Evolutionary conservation across 2,888 invertebrate genomes (phyloP), one percentile per base, ranked within the genome.

Genomic region (Lycaena phlaeas): DNA sequence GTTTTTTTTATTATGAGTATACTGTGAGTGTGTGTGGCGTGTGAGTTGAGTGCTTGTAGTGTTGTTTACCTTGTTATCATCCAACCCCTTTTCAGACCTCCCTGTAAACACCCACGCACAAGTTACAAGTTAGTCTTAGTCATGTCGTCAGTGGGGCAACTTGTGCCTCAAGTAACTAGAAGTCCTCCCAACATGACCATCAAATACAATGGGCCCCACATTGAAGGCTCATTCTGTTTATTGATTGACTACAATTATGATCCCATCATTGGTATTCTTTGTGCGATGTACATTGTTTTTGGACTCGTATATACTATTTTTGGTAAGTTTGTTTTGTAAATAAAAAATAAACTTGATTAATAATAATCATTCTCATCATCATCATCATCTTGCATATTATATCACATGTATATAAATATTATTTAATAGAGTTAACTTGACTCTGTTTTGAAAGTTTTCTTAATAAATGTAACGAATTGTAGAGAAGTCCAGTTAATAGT

Each of bases 271-370:
- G 89, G 90, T 44, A 74, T 89, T 44, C 86, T 92, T 48, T 90
- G 90, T 68, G 88, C 88, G 46, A 88, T 91, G 84, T 91, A 90
- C 63, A 88, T 92, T 52, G 87, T 92, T 28, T 93, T 95, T 73
- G 95, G 94, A 45, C 88, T 94, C 52, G 88, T 95, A 43, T 95
- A 94, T 67, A 92, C 92, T 48, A 86, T 94, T 51, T 91, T 93
- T 67, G 95, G 94, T 93, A 76, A 89, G 89, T 84, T 10, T 18
- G n/a, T n/a, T 10, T 18, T 18, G n/a, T n/a, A n/a, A n/a, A n/a
- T n/a, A n/a, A n/a, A n/a, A n/a, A n/a, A n/a, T n/a, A n/a, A n/a
- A n/a, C n/a, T n/a, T n/a, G n/a, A n/a, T n/a, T n/a, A n/a, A n/a
- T n/a, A n/a, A n/a, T n/a, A n/a, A n/a, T n/a, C n/a, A n/a, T n/a